Evolutionary conservation across 2,113 vertebrate genomes (phyloP).

Genomic region (Sigmodon hispidus): DNA sequence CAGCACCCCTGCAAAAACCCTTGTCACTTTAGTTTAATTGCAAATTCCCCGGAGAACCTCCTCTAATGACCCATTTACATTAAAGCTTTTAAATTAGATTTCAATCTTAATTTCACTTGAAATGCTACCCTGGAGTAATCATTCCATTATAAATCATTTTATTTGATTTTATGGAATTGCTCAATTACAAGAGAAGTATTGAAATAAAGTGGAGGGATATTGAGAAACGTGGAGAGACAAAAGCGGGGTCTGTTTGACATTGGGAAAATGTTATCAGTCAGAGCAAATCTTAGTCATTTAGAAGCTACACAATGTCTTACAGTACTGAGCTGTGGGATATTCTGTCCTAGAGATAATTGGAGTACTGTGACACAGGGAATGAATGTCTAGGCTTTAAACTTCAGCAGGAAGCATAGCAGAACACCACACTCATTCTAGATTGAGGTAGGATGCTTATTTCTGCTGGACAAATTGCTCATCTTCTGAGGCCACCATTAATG

Average conservation of each 20-base stretch:
- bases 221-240: constrained; percentile 69
- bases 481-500: not conserved
- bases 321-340: constrained; percentile 57
- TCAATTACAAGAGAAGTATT: constrained; percentile 73
- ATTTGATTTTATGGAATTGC: constrained; percentile 79
- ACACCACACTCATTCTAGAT: not conserved
- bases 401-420: constrained; percentile 2
- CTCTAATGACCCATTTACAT: constrained; percentile 84
- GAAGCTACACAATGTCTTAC: constrained; percentile 66
- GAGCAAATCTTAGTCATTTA: constrained; percentile 74
- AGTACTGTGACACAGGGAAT: constrained; percentile 60
- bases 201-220: constrained; percentile 72
- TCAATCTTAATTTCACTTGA: constrained; percentile 81
- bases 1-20: constrained; percentile 78
- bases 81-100: constrained; percentile 84
- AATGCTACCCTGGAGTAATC: constrained; percentile 81
- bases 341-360: constrained; percentile 66
- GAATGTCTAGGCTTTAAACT: constrained; percentile 55
- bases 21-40: constrained; percentile 82
- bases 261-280: constrained; percentile 79
- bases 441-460: constrained; percentile 12
- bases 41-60: constrained; percentile 77
- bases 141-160: constrained; percentile 81
- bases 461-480: not conserved
- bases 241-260: constrained; percentile 73